Base-by-base conservation (phyloP, 2,797 vertebrate species). In the Euthynnus affinis region DNA sequence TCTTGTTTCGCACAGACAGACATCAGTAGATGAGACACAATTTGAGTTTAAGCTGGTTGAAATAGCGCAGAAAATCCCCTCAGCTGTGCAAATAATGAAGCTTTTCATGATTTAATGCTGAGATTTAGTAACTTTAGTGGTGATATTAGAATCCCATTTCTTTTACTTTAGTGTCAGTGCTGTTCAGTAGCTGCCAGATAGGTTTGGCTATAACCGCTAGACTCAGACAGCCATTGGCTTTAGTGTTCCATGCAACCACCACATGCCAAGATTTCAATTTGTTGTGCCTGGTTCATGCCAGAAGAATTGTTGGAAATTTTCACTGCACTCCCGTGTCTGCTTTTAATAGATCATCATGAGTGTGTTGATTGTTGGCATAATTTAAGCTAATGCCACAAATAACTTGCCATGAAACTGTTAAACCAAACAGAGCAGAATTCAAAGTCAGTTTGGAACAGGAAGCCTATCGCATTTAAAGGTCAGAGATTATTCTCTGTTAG, bases 321-420 rank as follows among this genome's bases (percentile, higher is more conserved):
- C 25, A 65, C 15, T 0, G 53, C 18, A 18, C n/a, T 68, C 49
- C 61, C 2, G 9, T 14, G 32, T 65, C 80, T 85, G 78, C 67
- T 59, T 82, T 69, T 70, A 71, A 75, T 80, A 67, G 5, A 22
- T 44, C 29, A 46, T 49, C 46, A 67, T 52, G n/a, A 40, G 57
- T 65, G n/a, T 76, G 37, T 52, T 52, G 9, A 23, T 37, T 63
- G 42, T 61, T 68, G 27, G 4, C 53, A 64, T 65, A 9, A 27
- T 72, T 73, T 61, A 67, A 42, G 72, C 22, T 51, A 55, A 60
- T 57, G 48, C 14, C 22, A 23, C n/a, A 72, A 58, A 77, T 25
- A 56, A 77, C 56, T 70, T 64, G 46, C 58, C 18, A 78, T 70
- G 52, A 81, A 81, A 81, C 44, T 55, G 23, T 25, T 27, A 71